Evolutionary conservation across 2,113 vertebrate genomes (phyloP).

Genomic region (Lagopus leucura): DNA sequence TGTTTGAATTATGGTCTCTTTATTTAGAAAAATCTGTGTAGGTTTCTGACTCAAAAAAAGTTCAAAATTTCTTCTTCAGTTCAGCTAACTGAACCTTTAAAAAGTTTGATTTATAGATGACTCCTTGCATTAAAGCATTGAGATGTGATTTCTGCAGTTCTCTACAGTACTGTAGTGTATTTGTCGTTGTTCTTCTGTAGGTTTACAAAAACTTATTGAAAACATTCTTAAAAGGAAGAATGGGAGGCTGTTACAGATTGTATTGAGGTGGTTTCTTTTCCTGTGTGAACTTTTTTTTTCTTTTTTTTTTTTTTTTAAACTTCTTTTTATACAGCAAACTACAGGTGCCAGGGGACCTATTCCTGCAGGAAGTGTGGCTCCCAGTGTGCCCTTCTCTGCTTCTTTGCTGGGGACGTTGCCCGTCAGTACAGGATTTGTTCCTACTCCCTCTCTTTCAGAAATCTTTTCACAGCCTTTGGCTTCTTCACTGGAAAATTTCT

Average conservation of each 20-base stretch:
- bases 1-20: not conserved
- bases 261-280: not conserved
- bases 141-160: not conserved
- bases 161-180: not conserved
- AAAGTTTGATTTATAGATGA: not conserved
- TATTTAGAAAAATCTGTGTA: not conserved
- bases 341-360: constrained; percentile 76
- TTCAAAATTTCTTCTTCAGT: not conserved
- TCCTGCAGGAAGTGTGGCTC: constrained; percentile 79
- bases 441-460: constrained; percentile 77
- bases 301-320: not conserved
- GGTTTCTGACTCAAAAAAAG: not conserved
- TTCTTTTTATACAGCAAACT: constrained; percentile 50
- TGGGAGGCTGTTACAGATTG: not conserved
- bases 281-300: not conserved
- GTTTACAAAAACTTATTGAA: not conserved
- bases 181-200: not conserved
- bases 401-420: constrained; percentile 81
- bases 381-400: constrained; percentile 78
- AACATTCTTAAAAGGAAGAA: not conserved
- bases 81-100: not conserved
- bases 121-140: not conserved
- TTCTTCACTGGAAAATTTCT: constrained; percentile 84
- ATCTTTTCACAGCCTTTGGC: constrained; percentile 80
- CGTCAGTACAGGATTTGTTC: constrained; percentile 75